Evolutionary conservation across 1,140 invertebrate species (phyloP), one percentile per base, ranked within the genome.

Genomic region (Meteorus sp.): DNA sequence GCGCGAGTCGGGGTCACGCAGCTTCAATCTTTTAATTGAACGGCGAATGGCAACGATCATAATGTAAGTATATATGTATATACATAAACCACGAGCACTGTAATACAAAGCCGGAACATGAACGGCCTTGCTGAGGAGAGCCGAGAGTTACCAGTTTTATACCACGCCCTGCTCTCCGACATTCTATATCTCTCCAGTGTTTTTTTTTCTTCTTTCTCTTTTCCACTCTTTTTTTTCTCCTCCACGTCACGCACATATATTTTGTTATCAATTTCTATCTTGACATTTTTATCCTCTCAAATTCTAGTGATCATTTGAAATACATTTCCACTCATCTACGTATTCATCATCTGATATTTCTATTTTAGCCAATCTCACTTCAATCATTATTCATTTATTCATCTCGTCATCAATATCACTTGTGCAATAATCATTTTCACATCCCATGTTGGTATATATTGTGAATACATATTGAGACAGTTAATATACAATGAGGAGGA

Each of bases 71-170:
- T 45, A 45, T 15, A 39, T 11, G 19, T 17, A 19, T 22, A 48
- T 48, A 31, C 20, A 52, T 13, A 8, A n/a, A 39, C 8, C 17
- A 52, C 50, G 4, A n/a, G n/a, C n/a, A n/a, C n/a, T n/a, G n/a
- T n/a, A n/a, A n/a, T 8, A 35, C 31, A 52, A 52, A 37, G 50
- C 50, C 50, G 50, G 50, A 52, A 52, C 50, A 52, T 31, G 31
- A 52, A 52, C 50, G 50, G 50, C 50, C 50, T 52, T 52, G 50
- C 50, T 33, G 50, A 52, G 50, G 50, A 35, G 29, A 52, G n/a
- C 17, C 23, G 45, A 48, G 45, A 48, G 25, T 48, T n/a, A 22
- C 19, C 13, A 35, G 31, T 52, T 35, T n/a, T n/a, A n/a, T 19
- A 52, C 50, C 50, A 52, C 50, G 31, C 50, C 50, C 50, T 52